phyloP scores from a whole-genome alignment of 2,888 invertebrate genomes.

The Andricus quercusramuli region DNA sequence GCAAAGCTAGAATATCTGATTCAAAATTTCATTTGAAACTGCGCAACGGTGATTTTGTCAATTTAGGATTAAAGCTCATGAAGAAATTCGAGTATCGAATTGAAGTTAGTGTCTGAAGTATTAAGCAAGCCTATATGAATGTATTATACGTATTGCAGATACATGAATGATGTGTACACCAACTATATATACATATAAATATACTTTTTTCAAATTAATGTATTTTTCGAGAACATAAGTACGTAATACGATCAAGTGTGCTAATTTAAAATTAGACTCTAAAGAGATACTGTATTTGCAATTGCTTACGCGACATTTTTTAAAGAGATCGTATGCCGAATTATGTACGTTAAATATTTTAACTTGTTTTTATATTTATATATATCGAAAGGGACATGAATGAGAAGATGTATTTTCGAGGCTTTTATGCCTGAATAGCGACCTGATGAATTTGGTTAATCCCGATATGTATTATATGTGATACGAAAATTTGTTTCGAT shows the following conservation, averaged over 20 bases:
- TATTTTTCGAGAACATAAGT: constrained; percentile 67
- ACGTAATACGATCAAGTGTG: constrained; percentile 2
- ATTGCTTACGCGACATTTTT: constrained; percentile 46
- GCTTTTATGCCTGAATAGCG: constrained; percentile 4
- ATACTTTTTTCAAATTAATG: constrained; percentile 66
- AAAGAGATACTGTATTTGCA: constrained; percentile 27
- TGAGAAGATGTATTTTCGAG: constrained; percentile 43
- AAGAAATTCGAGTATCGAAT: constrained; percentile 8
- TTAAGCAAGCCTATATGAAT: constrained; percentile 66
- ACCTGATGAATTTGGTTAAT: constrained; percentile 41
- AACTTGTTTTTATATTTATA: constrained; percentile 10
- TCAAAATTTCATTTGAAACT: not conserved
- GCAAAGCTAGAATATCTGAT: not conserved
- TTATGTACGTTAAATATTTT: constrained; percentile 17
- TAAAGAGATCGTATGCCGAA: constrained; percentile 44
- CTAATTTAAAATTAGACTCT: not conserved
- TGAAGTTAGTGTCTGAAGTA: constrained; percentile 58
- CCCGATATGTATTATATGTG: constrained; percentile 55
- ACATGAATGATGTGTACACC: constrained; percentile 59
- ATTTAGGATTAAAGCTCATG: not conserved
- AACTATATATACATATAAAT: constrained; percentile 58
- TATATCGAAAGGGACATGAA: constrained; percentile 1
- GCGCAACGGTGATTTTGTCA: not conserved
- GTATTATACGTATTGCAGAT: constrained; percentile 58
- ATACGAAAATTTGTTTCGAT: constrained; percentile 50